These are phyloP conservation scores for Anarrhichthys ocellatus DNA, from an alignment of 2,113 vertebrate species.

Conservation along the genomic window DNA sequence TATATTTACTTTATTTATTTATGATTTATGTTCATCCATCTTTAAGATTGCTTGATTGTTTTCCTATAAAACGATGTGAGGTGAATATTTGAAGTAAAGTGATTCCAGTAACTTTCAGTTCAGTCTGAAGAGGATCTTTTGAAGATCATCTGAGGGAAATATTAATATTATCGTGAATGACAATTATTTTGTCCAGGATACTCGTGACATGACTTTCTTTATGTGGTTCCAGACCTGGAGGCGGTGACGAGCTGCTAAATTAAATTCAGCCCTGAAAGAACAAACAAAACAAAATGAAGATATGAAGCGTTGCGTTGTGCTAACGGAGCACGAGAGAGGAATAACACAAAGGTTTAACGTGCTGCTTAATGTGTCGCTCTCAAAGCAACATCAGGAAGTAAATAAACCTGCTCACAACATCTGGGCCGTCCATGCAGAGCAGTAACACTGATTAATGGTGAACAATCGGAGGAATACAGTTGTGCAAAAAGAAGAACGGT, in stretches of 20 bases:
- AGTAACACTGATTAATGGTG: constrained; percentile 73
- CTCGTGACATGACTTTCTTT: no score
- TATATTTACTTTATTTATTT: background rate
- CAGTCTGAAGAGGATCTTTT: no score
- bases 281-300: background rate
- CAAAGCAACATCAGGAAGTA: background rate
- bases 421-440: background rate
- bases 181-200: no score
- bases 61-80: background rate
- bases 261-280: constrained; percentile 13
- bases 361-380: background rate
- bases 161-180: no score
- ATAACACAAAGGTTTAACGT: background rate
- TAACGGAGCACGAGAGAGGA: background rate
- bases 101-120: no score
- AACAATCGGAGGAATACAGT: constrained; percentile 43
- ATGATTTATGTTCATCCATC: background rate
- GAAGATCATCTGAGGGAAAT: no score
- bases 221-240: no score
- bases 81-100: no score
- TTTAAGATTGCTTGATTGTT: background rate
- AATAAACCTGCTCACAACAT: background rate
- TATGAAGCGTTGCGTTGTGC: background rate
- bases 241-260: background rate
- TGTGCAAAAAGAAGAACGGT: constrained; percentile 45